A percentile compares a stretch with the other conserved stretches of the same genome.
Evolutionary conservation across 2,113 vertebrate genomes (phyloP).

Genomic region (Tylochromis polylepis): DNA sequence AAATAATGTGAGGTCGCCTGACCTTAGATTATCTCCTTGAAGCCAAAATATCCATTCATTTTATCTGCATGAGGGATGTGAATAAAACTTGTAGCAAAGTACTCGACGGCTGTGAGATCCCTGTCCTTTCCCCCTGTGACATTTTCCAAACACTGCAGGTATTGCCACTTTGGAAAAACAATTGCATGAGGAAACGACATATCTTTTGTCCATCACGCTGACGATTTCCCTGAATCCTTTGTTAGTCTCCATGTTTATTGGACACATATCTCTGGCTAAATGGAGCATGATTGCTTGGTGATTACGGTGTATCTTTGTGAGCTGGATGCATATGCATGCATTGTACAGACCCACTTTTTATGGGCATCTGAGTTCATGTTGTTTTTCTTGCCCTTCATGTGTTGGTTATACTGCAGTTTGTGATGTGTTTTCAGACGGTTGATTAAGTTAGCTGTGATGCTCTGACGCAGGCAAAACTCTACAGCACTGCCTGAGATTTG

Average conservation of each 20-base stretch:
- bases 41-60: neutral
- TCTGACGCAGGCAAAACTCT: neutral
- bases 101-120: neutral
- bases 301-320: neutral
- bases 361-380: neutral
- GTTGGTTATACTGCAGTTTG: neutral
- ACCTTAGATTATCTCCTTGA: neutral
- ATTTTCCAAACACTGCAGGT: neutral
- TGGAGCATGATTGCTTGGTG: neutral
- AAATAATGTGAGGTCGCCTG: neutral
- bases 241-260: neutral
- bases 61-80: neutral
- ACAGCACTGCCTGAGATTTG: neutral
- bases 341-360: neutral
- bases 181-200: neutral
- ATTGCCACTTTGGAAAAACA: neutral
- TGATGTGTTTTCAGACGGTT: neutral
- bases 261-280: neutral
- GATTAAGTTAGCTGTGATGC: neutral
- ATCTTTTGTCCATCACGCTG: neutral
- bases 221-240: neutral
- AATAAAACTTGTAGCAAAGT: neutral
- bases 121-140: neutral
- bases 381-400: neutral
- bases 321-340: neutral